Percentiles rank a stretch among this genome's conserved stretches.
Evolutionary conservation across 1,140 invertebrate species (phyloP).

Genomic region (Pseudomyrmex pallidus): DNA sequence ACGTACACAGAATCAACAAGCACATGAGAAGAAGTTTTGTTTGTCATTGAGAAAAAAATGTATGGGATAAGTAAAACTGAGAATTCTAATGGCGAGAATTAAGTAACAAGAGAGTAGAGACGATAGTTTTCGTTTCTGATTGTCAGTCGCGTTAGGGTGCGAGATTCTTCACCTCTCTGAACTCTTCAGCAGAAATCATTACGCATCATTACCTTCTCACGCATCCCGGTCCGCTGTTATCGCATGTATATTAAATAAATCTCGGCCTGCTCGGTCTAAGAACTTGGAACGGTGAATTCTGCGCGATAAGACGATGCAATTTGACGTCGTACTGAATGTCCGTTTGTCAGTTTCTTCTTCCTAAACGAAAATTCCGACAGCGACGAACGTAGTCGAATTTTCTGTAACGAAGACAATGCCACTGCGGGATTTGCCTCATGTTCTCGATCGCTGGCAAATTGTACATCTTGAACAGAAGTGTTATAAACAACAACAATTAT

Average conservation of each 20-base stretch:
- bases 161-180: not conserved
- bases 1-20: not conserved
- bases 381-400: constrained; percentile 90
- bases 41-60: not conserved
- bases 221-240: not conserved
- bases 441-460: constrained; percentile 85
- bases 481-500: constrained; percentile 8
- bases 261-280: constrained; percentile 44
- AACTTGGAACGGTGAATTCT: constrained; percentile 49
- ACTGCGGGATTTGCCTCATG: constrained; percentile 91
- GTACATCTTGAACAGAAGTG: constrained; percentile 68
- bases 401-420: constrained; percentile 91
- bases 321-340: constrained; percentile 51
- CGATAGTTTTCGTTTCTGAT: constrained; percentile 22
- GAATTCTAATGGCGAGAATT: not conserved
- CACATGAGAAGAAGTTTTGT: not conserved
- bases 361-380: constrained; percentile 88
- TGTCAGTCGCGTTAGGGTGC: not conserved
- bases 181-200: not conserved
- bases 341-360: constrained; percentile 83
- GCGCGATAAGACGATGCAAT: constrained; percentile 42
- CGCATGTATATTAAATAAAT: constrained; percentile 39
- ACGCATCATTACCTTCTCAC: too few species aligned
- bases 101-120: not conserved
- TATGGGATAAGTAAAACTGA: not conserved